Base-by-base conservation (phyloP, 2,888 invertebrate species). In the Nebria brevicollis region DNA sequence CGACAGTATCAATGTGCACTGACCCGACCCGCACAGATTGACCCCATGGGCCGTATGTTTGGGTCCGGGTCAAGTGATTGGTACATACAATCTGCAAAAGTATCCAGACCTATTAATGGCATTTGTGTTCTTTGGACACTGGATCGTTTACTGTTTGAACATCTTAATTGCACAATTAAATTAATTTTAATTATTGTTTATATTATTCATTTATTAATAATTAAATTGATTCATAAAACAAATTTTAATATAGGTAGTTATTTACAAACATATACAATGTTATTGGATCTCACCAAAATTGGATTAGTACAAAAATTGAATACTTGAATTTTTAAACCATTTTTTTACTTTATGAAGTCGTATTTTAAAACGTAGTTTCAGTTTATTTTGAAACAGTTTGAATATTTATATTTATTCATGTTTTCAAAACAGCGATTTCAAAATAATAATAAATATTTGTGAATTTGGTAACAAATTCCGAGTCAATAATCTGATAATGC, bases 31-130 rank as follows among this genome's bases (percentile, higher is more conserved):
- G 73, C 34, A 70, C 11, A 70, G 70, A 70, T 34, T 54, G 54
- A 54, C 54, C 54, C 7, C 54, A 54, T 54, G 54, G 77, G 66
- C 66, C 26, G n/a, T 20, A 72, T 73, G 73, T 78, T 78, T 78
- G 64, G 73, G 72, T 78, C 66, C 73, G 78, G 78, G 78, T 78
- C 78, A 73, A 26, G 64, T 72, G 77, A 77, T 77, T 72, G 34
- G 15, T 64, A 54, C 66, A 64, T 25, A 15, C 70, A 70, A 77
- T 77, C 77, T 77, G 25, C 64, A 26, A 77, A 77, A 25, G 72
- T 26, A 70, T 26, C 25, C 70, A 77, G 77, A 77, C 70, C 77
- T 70, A 70, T 72, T 64, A 72, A 77, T 64, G 72, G 72, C 66
- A 54, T 54, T 54, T 54, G 54, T 54, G 54, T 54, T 54, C 54